Conservation (phyloP, 2,113 vertebrate genomes). For the Brachypodius melanocephalos region DNA sequence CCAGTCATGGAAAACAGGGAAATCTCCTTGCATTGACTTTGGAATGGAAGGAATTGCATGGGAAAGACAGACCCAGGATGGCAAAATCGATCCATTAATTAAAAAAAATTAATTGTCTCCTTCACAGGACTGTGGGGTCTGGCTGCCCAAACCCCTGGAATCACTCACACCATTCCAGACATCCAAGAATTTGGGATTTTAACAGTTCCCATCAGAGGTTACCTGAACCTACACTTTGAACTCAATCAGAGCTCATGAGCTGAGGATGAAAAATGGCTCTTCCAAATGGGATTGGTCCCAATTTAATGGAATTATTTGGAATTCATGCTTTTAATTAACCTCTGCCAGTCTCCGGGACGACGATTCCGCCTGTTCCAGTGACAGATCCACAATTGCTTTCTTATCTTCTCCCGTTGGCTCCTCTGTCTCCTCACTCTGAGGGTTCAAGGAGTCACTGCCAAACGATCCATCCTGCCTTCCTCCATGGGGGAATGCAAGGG, state of each 20-base stretch:
- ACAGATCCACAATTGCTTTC: neutral
- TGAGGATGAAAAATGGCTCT: neutral
- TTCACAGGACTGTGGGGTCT: neutral
- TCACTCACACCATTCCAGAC: rapidly evolving
- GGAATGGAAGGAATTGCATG: rapidly evolving
- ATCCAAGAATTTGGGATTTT: neutral
- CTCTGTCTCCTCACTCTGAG: rapidly evolving
- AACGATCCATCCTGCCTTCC: neutral
- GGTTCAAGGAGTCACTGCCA: rapidly evolving
- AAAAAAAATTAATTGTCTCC: neutral
- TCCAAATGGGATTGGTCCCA: neutral
- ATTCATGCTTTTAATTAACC: slow-evolving; percentile 42
- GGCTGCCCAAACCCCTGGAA: neutral
- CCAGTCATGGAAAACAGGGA: neutral
- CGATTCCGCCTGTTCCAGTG: rapidly evolving
- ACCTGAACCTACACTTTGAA: neutral
- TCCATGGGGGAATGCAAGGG: rapidly evolving
- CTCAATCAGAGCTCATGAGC: rapidly evolving
- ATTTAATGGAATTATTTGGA: neutral
- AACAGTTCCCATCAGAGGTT: neutral
- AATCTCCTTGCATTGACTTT: neutral
- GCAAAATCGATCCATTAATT: neutral
- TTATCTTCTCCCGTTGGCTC: neutral
- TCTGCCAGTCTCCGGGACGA: neutral
- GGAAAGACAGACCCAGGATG: neutral